Conservation (phyloP, 2,797 vertebrate genomes). For the Sebastes taczanowskii region DNA sequence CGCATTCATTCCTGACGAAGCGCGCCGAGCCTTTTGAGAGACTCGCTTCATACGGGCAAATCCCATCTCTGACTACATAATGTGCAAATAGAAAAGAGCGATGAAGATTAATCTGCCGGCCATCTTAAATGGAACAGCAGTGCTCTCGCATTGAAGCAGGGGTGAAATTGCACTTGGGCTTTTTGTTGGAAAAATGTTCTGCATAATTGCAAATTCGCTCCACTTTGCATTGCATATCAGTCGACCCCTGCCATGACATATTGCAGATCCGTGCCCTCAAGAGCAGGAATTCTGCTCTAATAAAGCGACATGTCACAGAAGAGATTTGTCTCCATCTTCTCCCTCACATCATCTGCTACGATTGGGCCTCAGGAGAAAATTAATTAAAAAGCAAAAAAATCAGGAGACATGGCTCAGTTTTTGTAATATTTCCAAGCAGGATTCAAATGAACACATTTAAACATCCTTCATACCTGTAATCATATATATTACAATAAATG, state of each 20-base stretch:
- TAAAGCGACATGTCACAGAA: conserved; percentile 21
- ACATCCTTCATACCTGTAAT: too few relatives aligned
- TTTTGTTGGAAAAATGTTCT: conserved; percentile 20
- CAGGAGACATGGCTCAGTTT: background rate
- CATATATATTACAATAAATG: too few relatives aligned
- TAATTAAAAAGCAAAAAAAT: background rate
- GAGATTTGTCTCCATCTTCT: conserved; percentile 1
- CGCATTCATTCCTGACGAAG: conserved; percentile 67
- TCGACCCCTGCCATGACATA: conserved; percentile 10
- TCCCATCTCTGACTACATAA: conserved; percentile 56
- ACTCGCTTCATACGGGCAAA: conserved; percentile 60
- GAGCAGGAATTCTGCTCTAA: conserved; percentile 24
- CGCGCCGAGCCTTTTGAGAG: conserved; percentile 55
- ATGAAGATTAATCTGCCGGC: conserved; percentile 54
- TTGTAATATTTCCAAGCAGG: background rate
- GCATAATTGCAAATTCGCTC: conserved; percentile 46
- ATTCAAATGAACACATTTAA: fast-evolving
- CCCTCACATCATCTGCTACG: background rate
- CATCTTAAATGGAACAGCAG: conserved; percentile 42
- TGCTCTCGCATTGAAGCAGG: conserved; percentile 15
- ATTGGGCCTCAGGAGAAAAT: background rate
- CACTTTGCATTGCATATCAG: conserved; percentile 34
- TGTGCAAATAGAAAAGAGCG: conserved; percentile 59
- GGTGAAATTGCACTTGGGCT: conserved; percentile 30
- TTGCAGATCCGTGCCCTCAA: conserved; percentile 21